phyloP scores from a whole-genome alignment of 2,797 vertebrate species.

The Bovichtus variegatus region DNA sequence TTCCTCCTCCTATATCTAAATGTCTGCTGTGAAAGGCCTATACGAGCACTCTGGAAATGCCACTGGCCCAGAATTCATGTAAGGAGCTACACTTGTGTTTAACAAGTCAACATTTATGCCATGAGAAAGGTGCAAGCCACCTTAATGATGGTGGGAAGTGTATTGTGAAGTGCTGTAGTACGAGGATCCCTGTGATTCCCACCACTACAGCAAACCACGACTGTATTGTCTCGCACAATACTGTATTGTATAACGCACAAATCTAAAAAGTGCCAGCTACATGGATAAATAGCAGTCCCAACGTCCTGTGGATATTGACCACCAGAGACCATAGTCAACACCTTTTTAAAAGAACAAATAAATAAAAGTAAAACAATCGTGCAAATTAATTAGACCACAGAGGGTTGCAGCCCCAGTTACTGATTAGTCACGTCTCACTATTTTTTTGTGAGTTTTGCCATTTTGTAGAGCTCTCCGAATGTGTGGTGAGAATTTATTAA shows the following conservation, averaged over 20 bases:
- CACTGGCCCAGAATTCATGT: neutral
- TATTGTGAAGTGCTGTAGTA: neutral
- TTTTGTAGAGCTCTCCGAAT: too few species aligned
- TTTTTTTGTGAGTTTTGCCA: too few species aligned
- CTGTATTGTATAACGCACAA: neutral
- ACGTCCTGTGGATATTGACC: too few species aligned
- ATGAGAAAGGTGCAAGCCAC: neutral
- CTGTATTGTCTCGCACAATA: neutral
- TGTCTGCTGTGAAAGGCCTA: neutral
- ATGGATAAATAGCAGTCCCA: neutral
- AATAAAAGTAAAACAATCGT: too few species aligned
- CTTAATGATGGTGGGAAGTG: neutral
- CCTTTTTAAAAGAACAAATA: too few species aligned
- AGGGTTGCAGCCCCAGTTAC: too few species aligned
- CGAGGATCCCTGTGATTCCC: neutral
- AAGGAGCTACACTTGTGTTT: neutral
- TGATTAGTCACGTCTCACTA: too few species aligned
- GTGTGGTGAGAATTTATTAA: too few species aligned
- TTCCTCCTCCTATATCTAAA: neutral
- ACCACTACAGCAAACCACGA: neutral
- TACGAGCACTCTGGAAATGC: neutral
- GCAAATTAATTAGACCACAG: too few species aligned
- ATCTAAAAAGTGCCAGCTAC: neutral
- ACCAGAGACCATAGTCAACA: too few species aligned
- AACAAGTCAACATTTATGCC: neutral